Evolutionary conservation across 2,888 invertebrate species (phyloP).

Genomic region (Mycalesis mineus): DNA sequence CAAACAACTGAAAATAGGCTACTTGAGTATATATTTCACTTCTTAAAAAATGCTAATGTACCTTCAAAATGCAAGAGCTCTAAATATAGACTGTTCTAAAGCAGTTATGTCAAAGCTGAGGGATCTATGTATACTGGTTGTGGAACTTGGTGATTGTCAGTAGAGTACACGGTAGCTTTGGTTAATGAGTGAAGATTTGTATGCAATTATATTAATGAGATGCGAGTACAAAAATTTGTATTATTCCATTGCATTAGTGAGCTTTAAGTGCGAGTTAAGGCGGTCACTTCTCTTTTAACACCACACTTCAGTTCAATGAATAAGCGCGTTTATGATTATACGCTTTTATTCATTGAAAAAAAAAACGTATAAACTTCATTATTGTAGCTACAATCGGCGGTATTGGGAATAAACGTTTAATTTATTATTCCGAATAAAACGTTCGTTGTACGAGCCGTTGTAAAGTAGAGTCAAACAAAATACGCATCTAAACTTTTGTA

Average conservation of each 20-base stretch:
- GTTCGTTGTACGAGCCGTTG: no score
- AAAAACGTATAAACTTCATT: no score
- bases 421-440: no score
- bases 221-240: constrained; percentile 29
- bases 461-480: no score
- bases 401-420: no score
- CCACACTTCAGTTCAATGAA: no score
- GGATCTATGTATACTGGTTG: constrained; percentile 10
- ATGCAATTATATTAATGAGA: constrained; percentile 40
- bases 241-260: constrained; percentile 19
- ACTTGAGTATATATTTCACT: constrained; percentile 63
- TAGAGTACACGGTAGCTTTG: constrained; percentile 40
- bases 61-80: constrained; percentile 14
- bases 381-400: no score
- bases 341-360: no score
- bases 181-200: constrained; percentile 37
- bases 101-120: not conserved
- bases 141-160: constrained; percentile 21
- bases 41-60: constrained; percentile 48
- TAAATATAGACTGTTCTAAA: not conserved
- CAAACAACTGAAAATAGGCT: constrained; percentile 58
- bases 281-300: no score
- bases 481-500: no score
- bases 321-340: no score
- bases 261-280: constrained; percentile 10